Conservation (phyloP, 2,888 invertebrate genomes). For the Drosophila paranaensis region DNA sequence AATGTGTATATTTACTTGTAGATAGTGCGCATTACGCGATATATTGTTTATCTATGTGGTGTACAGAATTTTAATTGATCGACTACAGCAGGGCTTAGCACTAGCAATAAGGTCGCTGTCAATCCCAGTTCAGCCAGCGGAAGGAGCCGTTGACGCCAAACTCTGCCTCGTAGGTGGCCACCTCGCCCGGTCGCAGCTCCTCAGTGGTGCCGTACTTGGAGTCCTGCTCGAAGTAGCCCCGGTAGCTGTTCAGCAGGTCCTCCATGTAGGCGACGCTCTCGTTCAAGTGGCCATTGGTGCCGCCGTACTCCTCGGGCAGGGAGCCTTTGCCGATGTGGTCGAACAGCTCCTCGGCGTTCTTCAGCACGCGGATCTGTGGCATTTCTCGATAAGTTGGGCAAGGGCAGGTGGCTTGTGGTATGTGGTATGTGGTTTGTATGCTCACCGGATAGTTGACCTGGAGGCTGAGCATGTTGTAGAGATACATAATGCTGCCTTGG, state of each 20-base stretch:
- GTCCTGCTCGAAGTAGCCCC: constrained; percentile 77
- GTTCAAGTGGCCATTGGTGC: constrained; percentile 73
- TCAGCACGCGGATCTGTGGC: constrained; percentile 66
- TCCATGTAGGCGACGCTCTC: constrained; percentile 81
- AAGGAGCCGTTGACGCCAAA: constrained; percentile 78
- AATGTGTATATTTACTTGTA: background rate
- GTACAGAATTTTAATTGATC: constrained; percentile 65
- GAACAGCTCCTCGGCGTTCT: constrained; percentile 66
- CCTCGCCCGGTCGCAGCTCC: constrained; percentile 68
- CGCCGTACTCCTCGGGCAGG: constrained; percentile 80
- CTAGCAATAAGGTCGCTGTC: constrained; percentile 32
- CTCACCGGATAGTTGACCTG: constrained; percentile 71
- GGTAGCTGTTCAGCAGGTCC: constrained; percentile 74
- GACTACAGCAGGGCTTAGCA: constrained; percentile 43
- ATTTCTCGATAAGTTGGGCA: background rate
- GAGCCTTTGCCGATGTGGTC: constrained; percentile 71
- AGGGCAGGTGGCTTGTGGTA: background rate
- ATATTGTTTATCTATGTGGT: constrained; percentile 47
- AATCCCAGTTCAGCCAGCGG: constrained; percentile 74
- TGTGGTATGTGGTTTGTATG: background rate
- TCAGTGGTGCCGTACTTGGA: constrained; percentile 74
- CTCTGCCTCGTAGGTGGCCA: constrained; percentile 74
- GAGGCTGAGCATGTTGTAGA: constrained; percentile 62
- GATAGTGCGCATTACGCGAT: constrained; percentile 57
- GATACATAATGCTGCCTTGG: constrained; percentile 61